Evolutionary conservation across 1,140 invertebrate genomes (phyloP), one percentile per base, ranked within the genome.

Genomic region (Microplitis mediator): DNA sequence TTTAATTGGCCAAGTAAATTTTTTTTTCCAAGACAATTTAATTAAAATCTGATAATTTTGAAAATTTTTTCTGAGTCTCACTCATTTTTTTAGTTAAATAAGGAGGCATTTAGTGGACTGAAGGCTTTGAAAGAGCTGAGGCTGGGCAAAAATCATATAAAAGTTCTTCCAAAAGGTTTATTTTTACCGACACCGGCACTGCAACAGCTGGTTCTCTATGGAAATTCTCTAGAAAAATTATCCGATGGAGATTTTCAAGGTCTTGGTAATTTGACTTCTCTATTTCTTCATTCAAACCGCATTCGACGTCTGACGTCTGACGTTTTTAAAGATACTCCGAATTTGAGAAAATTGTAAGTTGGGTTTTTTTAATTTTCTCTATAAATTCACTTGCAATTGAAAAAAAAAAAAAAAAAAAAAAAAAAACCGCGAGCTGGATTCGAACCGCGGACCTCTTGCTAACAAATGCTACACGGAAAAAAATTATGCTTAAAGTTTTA

Each of bases 221-320:
- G 85, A 8, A 92, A 92, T 75, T 88, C 88, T 51, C 80, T 92
- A 4, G 89, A 89, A 65, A 80, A 77, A 2, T 74, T 92, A 14
- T 85, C 88, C 14, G 77, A 81, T 0, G 84, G 85, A 5, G 88
- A 88, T 54, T 90, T 92, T 54, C 72, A 79, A 3, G 91, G 91
- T 1, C 76, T 92, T 0, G 77, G 76, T 2, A 90, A 90, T 76
- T 78, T 92, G 1, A 89, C 88, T 0, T 88, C 89, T 9, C 84
- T 92, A 0, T 87, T 91, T 73, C 81, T 92, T 0, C 91, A 92
- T 77, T 91, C 91, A 61, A 92, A 92, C 74, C 81, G 89, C 8
- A 73, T 92, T 0, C 86, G 84, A 54, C 73, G 81, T 9, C 77
- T 92, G 4, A 87, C 90, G 56, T 79, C 86, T 0, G 81, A 84